phyloP scores from a whole-genome alignment of 2,888 invertebrate genomes.

The Athalia circularis region DNA sequence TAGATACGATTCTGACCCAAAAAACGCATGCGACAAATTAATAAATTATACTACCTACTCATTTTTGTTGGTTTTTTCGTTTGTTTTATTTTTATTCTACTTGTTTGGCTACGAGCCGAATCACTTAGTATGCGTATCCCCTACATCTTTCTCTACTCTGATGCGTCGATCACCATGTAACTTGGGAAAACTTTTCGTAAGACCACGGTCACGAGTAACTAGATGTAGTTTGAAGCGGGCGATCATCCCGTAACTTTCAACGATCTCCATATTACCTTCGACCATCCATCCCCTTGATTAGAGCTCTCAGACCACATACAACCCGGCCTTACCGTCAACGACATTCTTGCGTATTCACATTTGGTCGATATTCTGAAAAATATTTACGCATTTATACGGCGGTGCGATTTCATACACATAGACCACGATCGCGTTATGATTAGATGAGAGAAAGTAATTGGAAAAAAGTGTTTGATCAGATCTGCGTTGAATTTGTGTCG shows the following conservation, averaged over 20 bases:
- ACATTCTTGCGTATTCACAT: too few species aligned
- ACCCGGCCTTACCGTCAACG: too few species aligned
- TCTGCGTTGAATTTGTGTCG: background rate
- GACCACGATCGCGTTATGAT: too few species aligned
- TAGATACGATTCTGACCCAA: constrained; percentile 68
- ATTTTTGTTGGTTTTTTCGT: constrained; percentile 51
- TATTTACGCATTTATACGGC: too few species aligned
- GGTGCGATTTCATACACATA: too few species aligned
- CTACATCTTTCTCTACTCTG: constrained; percentile 58
- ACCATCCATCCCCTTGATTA: constrained; percentile 6
- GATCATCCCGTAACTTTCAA: background rate
- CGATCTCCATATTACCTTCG: background rate
- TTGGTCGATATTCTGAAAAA: too few species aligned
- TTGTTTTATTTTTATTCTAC: constrained; percentile 49
- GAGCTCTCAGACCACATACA: background rate
- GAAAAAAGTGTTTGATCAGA: constrained; percentile 5
- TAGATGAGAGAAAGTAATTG: background rate
- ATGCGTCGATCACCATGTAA: constrained; percentile 47
- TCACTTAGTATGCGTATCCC: constrained; percentile 64
- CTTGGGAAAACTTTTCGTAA: constrained; percentile 1
- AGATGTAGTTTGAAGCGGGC: background rate
- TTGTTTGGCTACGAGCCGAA: constrained; percentile 69
- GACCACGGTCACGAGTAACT: background rate
- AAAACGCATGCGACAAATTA: constrained; percentile 71
- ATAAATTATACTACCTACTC: constrained; percentile 66